phyloP scores from a whole-genome alignment of 2,888 invertebrate genomes.

The Cheiracanthium punctorium region DNA sequence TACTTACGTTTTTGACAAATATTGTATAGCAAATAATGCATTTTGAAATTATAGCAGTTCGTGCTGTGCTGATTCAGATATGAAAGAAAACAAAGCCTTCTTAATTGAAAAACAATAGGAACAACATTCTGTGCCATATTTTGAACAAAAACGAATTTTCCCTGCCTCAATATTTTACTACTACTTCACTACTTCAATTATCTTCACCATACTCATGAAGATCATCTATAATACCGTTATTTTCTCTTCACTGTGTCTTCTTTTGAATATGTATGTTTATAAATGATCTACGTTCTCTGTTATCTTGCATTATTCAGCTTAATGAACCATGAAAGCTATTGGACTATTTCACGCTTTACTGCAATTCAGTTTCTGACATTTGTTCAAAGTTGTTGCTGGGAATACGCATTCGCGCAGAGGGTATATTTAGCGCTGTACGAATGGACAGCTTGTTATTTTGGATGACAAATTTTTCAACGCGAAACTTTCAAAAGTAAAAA shows the following conservation, averaged over 20 bases:
- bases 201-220: not conserved
- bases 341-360: slow-evolving; percentile 15
- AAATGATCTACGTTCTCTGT: not conserved
- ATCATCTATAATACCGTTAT: not conserved
- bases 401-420: not conserved
- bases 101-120: no score
- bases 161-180: no score
- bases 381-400: not conserved
- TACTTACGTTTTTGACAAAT: no score
- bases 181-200: not conserved
- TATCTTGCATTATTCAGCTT: not conserved
- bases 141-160: no score
- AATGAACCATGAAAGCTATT: slow-evolving; percentile 13
- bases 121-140: no score
- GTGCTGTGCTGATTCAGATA: no score
- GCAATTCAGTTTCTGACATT: not conserved
- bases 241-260: slow-evolving; percentile 9
- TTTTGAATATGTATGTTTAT: not conserved
- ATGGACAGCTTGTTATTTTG: not conserved
- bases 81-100: no score
- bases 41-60: no score
- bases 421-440: not conserved
- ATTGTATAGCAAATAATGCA: no score
- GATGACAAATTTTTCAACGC: no score
- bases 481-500: no score